Evolutionary conservation across 2,888 invertebrate species (phyloP), one percentile per base, ranked within the genome.

Genomic region (Andrena camellia): DNA sequence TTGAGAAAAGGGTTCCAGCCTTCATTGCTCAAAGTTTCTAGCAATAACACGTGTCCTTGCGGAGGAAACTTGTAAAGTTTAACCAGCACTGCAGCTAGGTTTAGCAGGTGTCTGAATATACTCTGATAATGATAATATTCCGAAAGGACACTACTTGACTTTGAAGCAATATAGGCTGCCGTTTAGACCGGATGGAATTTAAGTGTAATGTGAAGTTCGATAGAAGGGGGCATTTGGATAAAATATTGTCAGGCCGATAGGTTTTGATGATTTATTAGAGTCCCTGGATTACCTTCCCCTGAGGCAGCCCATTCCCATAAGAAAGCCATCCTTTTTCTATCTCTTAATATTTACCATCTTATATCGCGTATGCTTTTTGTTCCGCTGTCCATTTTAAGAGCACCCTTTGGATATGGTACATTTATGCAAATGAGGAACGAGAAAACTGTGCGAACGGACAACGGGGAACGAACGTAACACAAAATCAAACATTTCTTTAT

Each of bases 381-480:
- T 87, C 78, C 86, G 79, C 82, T 83, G 79, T 86, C 80, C 81
- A 86, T 88, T 57, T 85, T 90, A 89, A 89, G 88, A 90, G 88
- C 90, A 90, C 88, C 90, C 87, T 86, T 90, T 85, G 88, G 90
- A 90, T 90, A 90, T 90, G 90, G 83, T 90, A 88, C 85, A 85
- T 90, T 86, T 78, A 86, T 86, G 83, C 76, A 76, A 87, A 87
- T 73, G 87, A 88, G 85, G 77, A 82, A 83, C 80, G 76, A 79
- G 84, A 84, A 68, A 86, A 82, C 81, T 82, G 81, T 87, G 81
- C 84, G 79, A 89, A 83, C 68, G 78, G 73, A 83, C 72, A 74
- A 79, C 71, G 68, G 74, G 54, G 68, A 77, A 60, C 78, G 66
- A 71, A 72, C 63, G 57, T 78, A 74, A 83, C 67, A 67, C 10